Percentiles rank a stretch among this genome's conserved stretches.
Conservation (phyloP, 2,888 invertebrate species). For the Callinectes sapidus region DNA sequence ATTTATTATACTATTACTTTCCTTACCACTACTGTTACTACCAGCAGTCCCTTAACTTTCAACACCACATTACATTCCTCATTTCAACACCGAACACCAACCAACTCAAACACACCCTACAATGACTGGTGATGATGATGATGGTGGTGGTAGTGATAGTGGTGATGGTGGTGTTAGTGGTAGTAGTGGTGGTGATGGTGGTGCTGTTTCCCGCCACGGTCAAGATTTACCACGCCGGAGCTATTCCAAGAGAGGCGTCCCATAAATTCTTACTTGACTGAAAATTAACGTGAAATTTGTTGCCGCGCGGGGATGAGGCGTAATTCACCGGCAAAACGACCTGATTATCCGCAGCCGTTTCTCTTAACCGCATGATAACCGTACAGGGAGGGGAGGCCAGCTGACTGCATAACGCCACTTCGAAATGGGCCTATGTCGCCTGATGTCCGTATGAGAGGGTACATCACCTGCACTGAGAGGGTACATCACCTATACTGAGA, state of each 20-base stretch:
- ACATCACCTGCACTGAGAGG: not conserved
- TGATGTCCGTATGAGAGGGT: not conserved
- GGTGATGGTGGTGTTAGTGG: not conserved
- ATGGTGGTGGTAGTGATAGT: not conserved
- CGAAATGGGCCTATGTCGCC: not conserved
- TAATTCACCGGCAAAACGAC: not conserved
- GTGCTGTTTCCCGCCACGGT: not conserved
- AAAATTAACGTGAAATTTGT: slow-evolving; percentile 31
- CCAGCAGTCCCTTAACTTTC: too few relatives aligned
- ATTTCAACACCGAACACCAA: not conserved
- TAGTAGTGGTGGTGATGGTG: not conserved
- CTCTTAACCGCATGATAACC: slow-evolving; percentile 28
- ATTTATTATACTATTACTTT: not conserved
- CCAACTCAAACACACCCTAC: slow-evolving; percentile 16
- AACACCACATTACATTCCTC: too few relatives aligned
- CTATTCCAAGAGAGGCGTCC: slow-evolving; percentile 19
- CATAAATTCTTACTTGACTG: slow-evolving; percentile 21
- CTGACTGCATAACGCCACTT: not conserved
- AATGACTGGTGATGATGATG: not conserved
- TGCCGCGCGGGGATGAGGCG: not conserved
- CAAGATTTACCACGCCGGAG: slow-evolving; percentile 12
- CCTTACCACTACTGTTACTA: not conserved
- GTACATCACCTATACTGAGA: not conserved
- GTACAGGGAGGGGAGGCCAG: not conserved
- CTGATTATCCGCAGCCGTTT: not conserved